A percentile compares a stretch with the other conserved stretches of the same genome.
Evolutionary conservation across 1,140 invertebrate genomes (phyloP).

Genomic region (Drosophila eugracilis): DNA sequence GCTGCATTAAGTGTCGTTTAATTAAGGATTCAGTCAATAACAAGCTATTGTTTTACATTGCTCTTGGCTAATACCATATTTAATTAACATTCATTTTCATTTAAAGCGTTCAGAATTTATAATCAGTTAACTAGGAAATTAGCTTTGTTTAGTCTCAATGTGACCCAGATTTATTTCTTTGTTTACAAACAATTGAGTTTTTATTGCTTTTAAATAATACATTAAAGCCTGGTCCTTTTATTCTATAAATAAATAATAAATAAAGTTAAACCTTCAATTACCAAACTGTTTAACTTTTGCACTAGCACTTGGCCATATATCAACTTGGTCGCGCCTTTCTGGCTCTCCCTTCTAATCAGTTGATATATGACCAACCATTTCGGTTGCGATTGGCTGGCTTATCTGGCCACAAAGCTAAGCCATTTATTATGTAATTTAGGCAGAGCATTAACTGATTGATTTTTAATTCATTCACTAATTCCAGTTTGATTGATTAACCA

Average conservation of each 20-base stretch:
- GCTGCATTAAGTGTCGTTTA: background rate
- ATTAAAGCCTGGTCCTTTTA: background rate
- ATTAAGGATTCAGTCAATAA: background rate
- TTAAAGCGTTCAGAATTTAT: background rate
- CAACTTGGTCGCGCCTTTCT: constrained; percentile 14
- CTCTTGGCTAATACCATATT: background rate
- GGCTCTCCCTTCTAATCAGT: constrained; percentile 13
- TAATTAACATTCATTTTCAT: background rate
- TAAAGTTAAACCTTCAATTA: constrained; percentile 1
- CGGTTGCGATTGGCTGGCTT: constrained; percentile 28
- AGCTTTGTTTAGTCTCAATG: background rate
- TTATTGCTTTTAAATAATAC: background rate
- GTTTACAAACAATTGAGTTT: background rate
- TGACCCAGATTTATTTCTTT: background rate
- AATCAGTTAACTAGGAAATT: background rate
- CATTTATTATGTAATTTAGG: constrained; percentile 54
- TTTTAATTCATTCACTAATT: constrained; percentile 51
- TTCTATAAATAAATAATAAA: background rate
- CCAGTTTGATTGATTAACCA: constrained; percentile 36
- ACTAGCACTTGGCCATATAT: constrained; percentile 13
- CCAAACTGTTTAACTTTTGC: constrained; percentile 18
- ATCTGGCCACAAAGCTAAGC: constrained; percentile 29
- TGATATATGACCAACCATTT: constrained; percentile 43
- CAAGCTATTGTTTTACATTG: no score
- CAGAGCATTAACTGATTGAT: constrained; percentile 41